Evolutionary conservation across 2,113 vertebrate species (phyloP).

Genomic region (Siphamia tubifer): DNA sequence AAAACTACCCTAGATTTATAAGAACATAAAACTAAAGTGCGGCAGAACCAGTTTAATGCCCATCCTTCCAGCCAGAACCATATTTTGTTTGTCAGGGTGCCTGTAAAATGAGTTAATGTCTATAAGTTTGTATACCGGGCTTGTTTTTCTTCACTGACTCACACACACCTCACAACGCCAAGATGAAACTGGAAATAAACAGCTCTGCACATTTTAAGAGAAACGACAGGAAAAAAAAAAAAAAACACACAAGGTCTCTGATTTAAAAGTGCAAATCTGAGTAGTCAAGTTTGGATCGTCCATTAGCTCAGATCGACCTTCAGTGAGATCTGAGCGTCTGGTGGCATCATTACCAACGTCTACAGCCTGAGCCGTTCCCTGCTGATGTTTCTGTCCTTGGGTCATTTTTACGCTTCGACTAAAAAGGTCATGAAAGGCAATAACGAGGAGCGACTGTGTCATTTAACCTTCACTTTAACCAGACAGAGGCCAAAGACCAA

Average conservation of each 20-base stretch:
- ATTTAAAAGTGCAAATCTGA: not conserved
- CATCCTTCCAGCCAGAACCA: too few species aligned
- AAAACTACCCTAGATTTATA: too few species aligned
- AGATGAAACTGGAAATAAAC: not conserved
- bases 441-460: not conserved
- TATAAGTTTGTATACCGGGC: too few species aligned
- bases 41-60: too few species aligned
- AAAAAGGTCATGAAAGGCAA: constrained; percentile 24
- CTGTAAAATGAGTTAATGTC: too few species aligned
- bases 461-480: not conserved
- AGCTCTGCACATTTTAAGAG: not conserved
- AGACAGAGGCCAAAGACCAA: not conserved
- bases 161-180: too few species aligned
- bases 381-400: constrained; percentile 1
- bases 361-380: not conserved
- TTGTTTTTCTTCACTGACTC: too few species aligned
- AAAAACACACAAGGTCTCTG: not conserved
- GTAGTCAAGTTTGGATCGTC: not conserved
- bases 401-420: constrained; percentile 20
- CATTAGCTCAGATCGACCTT: constrained; percentile 10
- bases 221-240: not conserved
- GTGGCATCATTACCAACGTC: not conserved
- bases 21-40: too few species aligned
- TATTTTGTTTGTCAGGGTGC: too few species aligned
- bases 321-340: not conserved